phyloP scores from a whole-genome alignment of 1,140 invertebrate genomes.

The Psix sp. region DNA sequence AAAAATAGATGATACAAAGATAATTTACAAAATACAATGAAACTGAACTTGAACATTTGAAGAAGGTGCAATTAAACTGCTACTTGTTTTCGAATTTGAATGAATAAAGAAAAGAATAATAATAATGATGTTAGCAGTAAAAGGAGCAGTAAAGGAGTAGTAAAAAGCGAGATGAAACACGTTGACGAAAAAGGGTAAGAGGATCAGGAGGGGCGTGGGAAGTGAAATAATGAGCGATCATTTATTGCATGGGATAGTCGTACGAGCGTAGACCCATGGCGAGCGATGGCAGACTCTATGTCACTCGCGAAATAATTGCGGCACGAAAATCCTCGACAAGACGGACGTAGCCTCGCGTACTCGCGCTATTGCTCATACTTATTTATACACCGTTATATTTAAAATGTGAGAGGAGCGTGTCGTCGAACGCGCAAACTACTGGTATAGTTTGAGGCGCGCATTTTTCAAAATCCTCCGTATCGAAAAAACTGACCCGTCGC shows the following conservation, averaged over 20 bases:
- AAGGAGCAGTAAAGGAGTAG: background rate
- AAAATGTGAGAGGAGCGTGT: conserved; percentile 74
- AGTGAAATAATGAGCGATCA: background rate
- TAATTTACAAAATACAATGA: too few relatives aligned
- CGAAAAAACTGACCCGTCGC: too few relatives aligned
- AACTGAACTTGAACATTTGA: too few relatives aligned
- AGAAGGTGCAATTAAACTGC: too few relatives aligned
- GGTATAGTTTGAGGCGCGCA: conserved; percentile 32
- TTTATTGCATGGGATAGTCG: conserved; percentile 6
- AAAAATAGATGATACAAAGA: too few relatives aligned
- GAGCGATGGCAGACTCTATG: conserved; percentile 22
- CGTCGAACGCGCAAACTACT: conserved; percentile 51
- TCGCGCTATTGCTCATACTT: conserved; percentile 78
- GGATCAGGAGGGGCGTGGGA: too few relatives aligned
- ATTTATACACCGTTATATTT: conserved; percentile 78
- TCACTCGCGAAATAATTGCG: conserved; percentile 54
- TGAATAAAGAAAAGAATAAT: conserved; percentile 11
- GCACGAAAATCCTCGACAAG: conserved; percentile 63
- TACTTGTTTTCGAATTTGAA: too few relatives aligned
- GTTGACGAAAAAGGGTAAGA: conserved; percentile 20
- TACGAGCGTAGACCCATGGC: conserved; percentile 22
- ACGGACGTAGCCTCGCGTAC: conserved; percentile 70
- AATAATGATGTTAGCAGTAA: background rate
- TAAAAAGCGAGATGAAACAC: conserved; percentile 21
- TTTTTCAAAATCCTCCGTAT: conserved; percentile 35